Evolutionary conservation across 1,140 invertebrate species (phyloP).

Genomic region (Brachionus plicatilis): DNA sequence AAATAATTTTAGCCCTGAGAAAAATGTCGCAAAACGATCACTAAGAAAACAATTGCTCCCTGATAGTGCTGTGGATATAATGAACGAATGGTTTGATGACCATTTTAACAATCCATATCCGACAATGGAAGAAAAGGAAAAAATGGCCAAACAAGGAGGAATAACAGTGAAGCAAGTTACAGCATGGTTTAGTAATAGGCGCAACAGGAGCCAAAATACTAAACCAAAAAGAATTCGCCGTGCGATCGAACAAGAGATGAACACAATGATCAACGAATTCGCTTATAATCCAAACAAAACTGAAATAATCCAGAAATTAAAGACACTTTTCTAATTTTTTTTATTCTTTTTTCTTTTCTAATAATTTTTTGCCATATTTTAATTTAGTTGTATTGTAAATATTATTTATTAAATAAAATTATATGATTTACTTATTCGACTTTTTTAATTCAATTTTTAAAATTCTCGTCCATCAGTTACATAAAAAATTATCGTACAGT

Average conservation of each 20-base stretch:
- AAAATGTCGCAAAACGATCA: neutral
- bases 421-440: too few relatives aligned
- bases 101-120: constrained; percentile 51
- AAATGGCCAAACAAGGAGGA: constrained; percentile 46
- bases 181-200: constrained; percentile 53
- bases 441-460: too few relatives aligned
- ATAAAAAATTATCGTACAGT: too few relatives aligned
- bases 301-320: neutral
- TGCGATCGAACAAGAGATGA: neutral
- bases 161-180: constrained; percentile 49
- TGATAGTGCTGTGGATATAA: constrained; percentile 44
- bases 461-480: too few relatives aligned
- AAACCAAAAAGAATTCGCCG: constrained; percentile 46
- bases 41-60: neutral
- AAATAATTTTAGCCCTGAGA: neutral
- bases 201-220: constrained; percentile 52
- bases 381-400: neutral
- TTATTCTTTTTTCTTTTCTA: neutral
- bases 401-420: neutral
- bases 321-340: neutral
- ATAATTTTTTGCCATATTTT: neutral
- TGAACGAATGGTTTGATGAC: constrained; percentile 48
- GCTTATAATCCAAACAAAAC: neutral
- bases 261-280: neutral
- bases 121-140: constrained; percentile 47